Conservation (phyloP, 1,140 invertebrate species). For the Lepidotrigona ventralis region DNA sequence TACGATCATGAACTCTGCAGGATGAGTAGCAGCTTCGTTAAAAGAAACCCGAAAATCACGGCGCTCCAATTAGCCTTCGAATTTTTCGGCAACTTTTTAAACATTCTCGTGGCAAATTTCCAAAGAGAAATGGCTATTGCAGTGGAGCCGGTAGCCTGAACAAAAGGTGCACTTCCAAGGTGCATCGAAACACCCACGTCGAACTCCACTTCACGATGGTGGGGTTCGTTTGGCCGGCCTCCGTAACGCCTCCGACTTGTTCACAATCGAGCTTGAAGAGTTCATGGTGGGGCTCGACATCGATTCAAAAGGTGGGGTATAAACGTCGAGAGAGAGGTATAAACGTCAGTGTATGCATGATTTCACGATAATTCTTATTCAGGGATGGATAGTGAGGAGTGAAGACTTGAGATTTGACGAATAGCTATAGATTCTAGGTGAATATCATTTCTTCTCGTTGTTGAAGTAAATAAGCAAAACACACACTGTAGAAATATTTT, state of each 20-base stretch:
- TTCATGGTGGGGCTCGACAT: slow-evolving; percentile 24
- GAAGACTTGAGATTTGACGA: too few relatives aligned
- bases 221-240: slow-evolving; percentile 49
- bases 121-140: neutral
- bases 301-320: slow-evolving; percentile 20
- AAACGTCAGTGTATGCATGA: neutral
- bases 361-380: neutral
- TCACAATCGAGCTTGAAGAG: neutral
- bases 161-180: slow-evolving; percentile 18
- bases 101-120: slow-evolving; percentile 4
- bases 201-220: slow-evolving; percentile 12
- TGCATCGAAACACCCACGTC: slow-evolving; percentile 57
- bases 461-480: too few relatives aligned
- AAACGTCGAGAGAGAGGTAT: slow-evolving; percentile 34
- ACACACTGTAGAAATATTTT: too few relatives aligned
- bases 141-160: neutral
- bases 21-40: neutral
- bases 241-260: slow-evolving; percentile 59
- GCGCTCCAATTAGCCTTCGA: neutral
- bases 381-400: too few relatives aligned
- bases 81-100: neutral
- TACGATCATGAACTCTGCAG: neutral
- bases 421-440: too few relatives aligned
- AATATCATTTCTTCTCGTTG: too few relatives aligned
- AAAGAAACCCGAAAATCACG: neutral